phyloP scores from a whole-genome alignment of 2,113 vertebrate genomes.

The Epinephelus cyanopodus region DNA sequence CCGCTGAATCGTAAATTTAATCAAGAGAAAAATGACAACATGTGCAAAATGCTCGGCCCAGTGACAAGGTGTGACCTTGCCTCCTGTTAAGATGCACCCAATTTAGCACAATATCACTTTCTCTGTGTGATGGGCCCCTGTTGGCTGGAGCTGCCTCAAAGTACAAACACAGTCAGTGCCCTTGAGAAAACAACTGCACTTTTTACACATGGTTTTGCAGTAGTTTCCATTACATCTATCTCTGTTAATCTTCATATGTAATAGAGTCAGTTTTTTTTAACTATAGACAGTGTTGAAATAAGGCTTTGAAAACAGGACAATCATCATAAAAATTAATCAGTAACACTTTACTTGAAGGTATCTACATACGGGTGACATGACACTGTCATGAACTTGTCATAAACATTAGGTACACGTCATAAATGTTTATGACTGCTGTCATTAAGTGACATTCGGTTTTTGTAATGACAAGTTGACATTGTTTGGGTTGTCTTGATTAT shows the following conservation, averaged over 20 bases:
- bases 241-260: neutral
- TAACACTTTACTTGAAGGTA: too few species aligned
- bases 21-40: neutral
- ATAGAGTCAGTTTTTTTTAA: neutral
- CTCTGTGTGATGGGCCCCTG: neutral
- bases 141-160: neutral
- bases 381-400: too few species aligned
- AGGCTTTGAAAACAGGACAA: neutral
- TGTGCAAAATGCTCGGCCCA: neutral
- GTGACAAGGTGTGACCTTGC: conserved; percentile 3
- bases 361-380: too few species aligned
- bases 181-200: neutral
- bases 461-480: too few species aligned
- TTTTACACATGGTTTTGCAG: neutral
- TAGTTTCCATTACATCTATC: neutral
- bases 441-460: too few species aligned
- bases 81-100: conserved; percentile 14
- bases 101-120: conserved; percentile 20
- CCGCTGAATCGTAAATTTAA: neutral
- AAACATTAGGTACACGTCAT: too few species aligned
- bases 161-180: neutral
- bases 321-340: neutral
- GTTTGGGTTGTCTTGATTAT: too few species aligned
- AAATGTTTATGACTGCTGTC: too few species aligned
- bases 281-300: neutral